Percentiles rank a stretch among this genome's conserved stretches.
Conservation (phyloP, 2,888 invertebrate species). For the Apotomis capreana region DNA sequence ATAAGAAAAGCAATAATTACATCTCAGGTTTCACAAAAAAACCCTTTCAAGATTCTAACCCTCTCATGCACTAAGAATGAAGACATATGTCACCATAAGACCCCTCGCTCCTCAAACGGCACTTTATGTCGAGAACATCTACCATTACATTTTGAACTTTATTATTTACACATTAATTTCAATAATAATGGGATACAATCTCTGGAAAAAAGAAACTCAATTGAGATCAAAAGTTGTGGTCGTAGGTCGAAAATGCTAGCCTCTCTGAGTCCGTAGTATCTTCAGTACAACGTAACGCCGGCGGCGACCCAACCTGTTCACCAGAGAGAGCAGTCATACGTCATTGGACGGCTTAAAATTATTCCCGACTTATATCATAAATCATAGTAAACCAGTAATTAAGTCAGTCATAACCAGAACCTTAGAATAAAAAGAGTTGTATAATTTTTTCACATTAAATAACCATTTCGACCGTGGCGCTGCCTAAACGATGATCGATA, state of each 20-base stretch:
- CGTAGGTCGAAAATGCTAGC: slow-evolving; percentile 5
- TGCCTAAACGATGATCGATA: slow-evolving; percentile 73
- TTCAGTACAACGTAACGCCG: slow-evolving; percentile 64
- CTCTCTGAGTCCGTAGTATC: slow-evolving; percentile 28
- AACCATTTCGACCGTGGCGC: slow-evolving; percentile 69
- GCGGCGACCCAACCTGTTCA: slow-evolving; percentile 75
- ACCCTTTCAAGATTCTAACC: no score
- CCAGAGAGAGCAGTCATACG: slow-evolving; percentile 73
- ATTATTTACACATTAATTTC: no score
- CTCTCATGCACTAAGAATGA: no score
- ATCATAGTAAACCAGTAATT: slow-evolving; percentile 83
- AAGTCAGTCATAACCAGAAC: slow-evolving; percentile 81
- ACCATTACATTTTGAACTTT: no score
- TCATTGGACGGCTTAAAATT: slow-evolving; percentile 77
- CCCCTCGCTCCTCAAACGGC: no score
- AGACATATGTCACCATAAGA: no score
- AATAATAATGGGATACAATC: no score
- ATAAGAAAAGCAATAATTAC: no score
- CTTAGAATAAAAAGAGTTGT: slow-evolving; percentile 74
- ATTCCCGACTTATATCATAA: slow-evolving; percentile 80
- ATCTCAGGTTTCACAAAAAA: no score
- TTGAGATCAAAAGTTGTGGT: background rate
- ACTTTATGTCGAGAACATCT: no score
- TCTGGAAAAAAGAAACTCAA: no score
- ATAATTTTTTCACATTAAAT: slow-evolving; percentile 81